A percentile compares a stretch with the other conserved stretches of the same genome.
These are phyloP conservation scores for Linurgus olivaceus DNA, from an alignment of 2,797 vertebrate genomes.

Conservation along the genomic window DNA sequence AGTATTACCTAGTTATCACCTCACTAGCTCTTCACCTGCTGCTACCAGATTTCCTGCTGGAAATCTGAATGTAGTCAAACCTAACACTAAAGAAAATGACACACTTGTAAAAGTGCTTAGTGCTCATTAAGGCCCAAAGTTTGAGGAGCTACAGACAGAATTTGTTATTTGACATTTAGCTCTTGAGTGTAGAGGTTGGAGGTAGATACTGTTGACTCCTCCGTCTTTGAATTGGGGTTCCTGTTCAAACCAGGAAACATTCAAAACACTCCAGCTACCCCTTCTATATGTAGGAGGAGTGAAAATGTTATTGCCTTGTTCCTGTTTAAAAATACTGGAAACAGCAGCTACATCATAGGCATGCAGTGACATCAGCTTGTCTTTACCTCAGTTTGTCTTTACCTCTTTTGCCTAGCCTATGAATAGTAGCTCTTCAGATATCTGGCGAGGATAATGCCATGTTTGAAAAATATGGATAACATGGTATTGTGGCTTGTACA, in stretches of 20 bases:
- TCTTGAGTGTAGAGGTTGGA: neutral
- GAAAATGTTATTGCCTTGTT: neutral
- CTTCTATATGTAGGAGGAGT: fast-evolving
- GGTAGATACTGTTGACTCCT: neutral
- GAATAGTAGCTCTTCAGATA: neutral
- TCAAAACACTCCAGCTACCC: neutral
- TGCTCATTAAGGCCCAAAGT: neutral
- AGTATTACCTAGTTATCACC: neutral
- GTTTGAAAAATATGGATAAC: neutral
- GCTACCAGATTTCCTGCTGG: neutral
- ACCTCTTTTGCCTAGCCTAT: neutral
- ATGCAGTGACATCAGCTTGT: neutral
- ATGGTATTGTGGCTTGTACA: neutral
- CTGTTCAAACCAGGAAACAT: neutral
- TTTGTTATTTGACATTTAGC: neutral
- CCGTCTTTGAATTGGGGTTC: neutral
- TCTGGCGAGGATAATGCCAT: neutral
- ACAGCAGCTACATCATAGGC: neutral
- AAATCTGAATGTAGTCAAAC: neutral
- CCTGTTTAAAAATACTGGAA: neutral
- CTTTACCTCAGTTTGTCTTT: neutral
- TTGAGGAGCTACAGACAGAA: neutral
- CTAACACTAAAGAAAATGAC: neutral
- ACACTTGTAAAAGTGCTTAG: neutral
- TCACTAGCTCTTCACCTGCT: neutral